phyloP scores from a whole-genome alignment of 2,888 invertebrate genomes.

The Nephrotoma flavescens region DNA sequence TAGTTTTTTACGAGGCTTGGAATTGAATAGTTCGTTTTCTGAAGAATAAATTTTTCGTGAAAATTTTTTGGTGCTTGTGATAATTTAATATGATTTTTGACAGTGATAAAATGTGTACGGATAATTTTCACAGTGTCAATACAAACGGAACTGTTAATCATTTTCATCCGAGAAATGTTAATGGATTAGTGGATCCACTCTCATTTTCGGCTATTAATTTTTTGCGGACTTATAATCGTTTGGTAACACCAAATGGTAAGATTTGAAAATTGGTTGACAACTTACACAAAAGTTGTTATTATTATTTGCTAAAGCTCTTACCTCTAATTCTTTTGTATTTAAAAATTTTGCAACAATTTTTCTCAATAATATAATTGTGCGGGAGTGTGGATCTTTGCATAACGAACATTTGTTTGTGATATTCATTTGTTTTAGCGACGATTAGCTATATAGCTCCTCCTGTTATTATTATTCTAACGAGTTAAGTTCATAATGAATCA shows the following conservation, averaged over 20 bases:
- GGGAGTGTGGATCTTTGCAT: too few relatives aligned
- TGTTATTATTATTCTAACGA: too few relatives aligned
- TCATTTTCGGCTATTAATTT: constrained; percentile 48
- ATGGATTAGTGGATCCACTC: constrained; percentile 21
- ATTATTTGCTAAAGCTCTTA: background rate
- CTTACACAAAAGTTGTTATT: background rate
- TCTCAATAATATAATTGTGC: too few relatives aligned
- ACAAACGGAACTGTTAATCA: background rate
- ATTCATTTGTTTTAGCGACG: too few relatives aligned
- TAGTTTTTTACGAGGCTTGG: background rate
- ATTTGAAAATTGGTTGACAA: background rate
- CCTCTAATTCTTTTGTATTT: background rate
- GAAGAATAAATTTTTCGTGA: background rate
- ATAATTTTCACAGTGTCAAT: background rate
- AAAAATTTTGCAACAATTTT: background rate
- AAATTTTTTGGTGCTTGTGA: background rate
- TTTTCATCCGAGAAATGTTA: constrained; percentile 15
- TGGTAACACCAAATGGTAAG: constrained; percentile 44
- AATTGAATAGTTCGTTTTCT: background rate
- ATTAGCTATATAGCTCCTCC: too few relatives aligned
- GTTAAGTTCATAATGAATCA: too few relatives aligned
- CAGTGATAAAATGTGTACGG: constrained; percentile 5
- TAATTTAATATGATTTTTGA: constrained; percentile 1
- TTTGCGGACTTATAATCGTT: constrained; percentile 49
- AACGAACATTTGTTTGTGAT: too few relatives aligned